Evolutionary conservation across 2,797 vertebrate genomes (phyloP), one percentile per base, ranked within the genome.

Genomic region (Alca torda): DNA sequence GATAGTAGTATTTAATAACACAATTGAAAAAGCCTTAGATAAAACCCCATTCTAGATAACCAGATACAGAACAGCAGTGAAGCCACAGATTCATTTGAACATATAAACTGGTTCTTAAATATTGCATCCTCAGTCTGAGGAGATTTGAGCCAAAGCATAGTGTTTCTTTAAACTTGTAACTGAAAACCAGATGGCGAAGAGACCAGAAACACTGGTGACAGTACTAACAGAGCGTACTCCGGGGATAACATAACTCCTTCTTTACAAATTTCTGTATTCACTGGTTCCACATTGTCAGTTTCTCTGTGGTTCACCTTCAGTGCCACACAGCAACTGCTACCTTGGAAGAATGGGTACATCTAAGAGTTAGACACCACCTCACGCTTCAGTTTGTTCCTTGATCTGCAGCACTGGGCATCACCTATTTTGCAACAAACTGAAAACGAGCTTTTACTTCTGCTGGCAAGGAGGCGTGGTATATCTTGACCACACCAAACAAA

Each of bases 391-490:
- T 63, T 75, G 4, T 35, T 76, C 33, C n/a, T 85, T 4, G 3
- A 1, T 4, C 16, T 33, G 18, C 1, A 1, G 50, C n/a, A 45
- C 33, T 48, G 6, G 19, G 20, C 31, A 12, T 11, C 50, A 46
- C 3, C 23, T 21, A 3, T 45, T 69, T 82, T 31, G 23, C 35
- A 94, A 16, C 4, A 63, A 35, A 39, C 16, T 35, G 31, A 68
- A 37, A 91, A 61, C 0, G 0, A 84, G 24, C 30, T 30, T 48
- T 63, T 33, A 37, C 8, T 74, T 64, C 56, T 88, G 25, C 56
- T 54, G 11, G 23, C 23, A 81, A 68, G 26, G 12, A 65, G 12
- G 7, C 8, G 11, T 3, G 5, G 13, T 28, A 28, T 14, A 28
- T 19, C 60, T 72, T 5, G 7, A 46, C 41, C 39, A 61, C 45